Percentiles rank a stretch among this genome's conserved stretches.
Evolutionary conservation across 2,888 invertebrate genomes (phyloP).

Genomic region (Thera obeliscata): DNA sequence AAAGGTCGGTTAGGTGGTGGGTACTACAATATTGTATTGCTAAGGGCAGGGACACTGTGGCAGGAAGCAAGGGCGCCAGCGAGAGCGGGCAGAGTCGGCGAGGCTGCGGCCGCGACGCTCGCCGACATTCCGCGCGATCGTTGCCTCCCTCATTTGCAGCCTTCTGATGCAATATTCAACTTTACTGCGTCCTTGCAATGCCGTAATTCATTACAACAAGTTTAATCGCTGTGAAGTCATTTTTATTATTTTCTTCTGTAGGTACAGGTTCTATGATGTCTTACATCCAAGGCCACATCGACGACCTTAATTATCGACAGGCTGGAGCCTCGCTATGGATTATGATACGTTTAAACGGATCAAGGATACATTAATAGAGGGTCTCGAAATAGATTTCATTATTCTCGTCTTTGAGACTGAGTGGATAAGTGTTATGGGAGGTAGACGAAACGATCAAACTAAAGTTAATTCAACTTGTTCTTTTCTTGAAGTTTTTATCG

Average conservation of each 20-base stretch:
- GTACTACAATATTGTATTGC: neutral
- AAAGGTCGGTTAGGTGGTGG: neutral
- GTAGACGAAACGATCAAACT: slow-evolving; percentile 20
- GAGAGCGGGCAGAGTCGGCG: slow-evolving; percentile 36
- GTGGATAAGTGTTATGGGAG: slow-evolving; percentile 19
- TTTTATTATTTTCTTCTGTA: slow-evolving; percentile 74
- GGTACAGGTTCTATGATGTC: slow-evolving; percentile 59
- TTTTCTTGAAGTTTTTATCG: slow-evolving; percentile 22
- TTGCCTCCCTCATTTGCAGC: slow-evolving; percentile 76
- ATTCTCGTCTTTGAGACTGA: slow-evolving; percentile 24
- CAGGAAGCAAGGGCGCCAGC: slow-evolving; percentile 10
- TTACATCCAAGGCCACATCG: slow-evolving; percentile 72
- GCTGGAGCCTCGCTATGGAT: slow-evolving; percentile 59
- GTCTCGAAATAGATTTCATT: slow-evolving; percentile 39
- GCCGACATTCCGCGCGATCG: slow-evolving; percentile 79
- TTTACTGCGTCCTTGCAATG: slow-evolving; percentile 85
- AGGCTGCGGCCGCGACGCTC: slow-evolving; percentile 48
- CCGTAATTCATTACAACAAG: slow-evolving; percentile 83
- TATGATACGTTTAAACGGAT: slow-evolving; percentile 56
- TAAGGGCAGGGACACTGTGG: slow-evolving; percentile 9
- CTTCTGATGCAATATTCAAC: slow-evolving; percentile 84
- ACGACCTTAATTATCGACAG: slow-evolving; percentile 71
- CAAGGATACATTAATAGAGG: slow-evolving; percentile 29
- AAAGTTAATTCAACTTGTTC: slow-evolving; percentile 24
- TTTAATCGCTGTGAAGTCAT: slow-evolving; percentile 73